Evolutionary conservation across 2,797 vertebrate genomes (phyloP).

Genomic region (Cheirogaleus major): DNA sequence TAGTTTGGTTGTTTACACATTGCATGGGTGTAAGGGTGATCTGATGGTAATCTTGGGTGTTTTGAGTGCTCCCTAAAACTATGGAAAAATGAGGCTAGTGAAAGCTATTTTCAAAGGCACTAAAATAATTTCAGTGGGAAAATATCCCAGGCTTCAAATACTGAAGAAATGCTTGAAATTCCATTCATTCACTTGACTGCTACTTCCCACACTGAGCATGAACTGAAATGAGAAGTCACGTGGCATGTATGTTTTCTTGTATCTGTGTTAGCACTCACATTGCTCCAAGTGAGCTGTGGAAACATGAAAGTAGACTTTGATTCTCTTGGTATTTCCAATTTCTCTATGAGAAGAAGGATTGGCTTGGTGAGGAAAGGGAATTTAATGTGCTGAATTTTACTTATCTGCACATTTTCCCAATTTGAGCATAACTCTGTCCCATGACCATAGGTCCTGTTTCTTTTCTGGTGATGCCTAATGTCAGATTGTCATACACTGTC

Average conservation of each 20-base stretch:
- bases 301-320: not conserved
- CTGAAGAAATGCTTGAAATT: conserved; percentile 3
- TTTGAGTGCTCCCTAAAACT: not conserved
- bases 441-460: not conserved
- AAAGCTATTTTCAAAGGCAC: not conserved
- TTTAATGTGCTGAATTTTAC: not conserved
- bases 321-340: not conserved
- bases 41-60: not conserved
- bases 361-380: not conserved
- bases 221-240: not conserved
- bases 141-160: not conserved
- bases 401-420: not conserved
- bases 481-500: no score
- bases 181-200: not conserved
- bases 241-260: not conserved
- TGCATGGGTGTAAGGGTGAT: not conserved
- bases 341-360: not conserved
- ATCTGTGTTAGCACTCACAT: not conserved
- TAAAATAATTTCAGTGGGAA: not conserved
- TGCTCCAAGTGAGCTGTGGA: not conserved
- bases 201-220: not conserved
- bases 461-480: not conserved
- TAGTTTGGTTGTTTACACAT: conserved; percentile 4
- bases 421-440: fast-evolving
- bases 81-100: not conserved